Evolutionary conservation across 2,888 invertebrate genomes (phyloP).

Genomic region (Noctua pronuba): DNA sequence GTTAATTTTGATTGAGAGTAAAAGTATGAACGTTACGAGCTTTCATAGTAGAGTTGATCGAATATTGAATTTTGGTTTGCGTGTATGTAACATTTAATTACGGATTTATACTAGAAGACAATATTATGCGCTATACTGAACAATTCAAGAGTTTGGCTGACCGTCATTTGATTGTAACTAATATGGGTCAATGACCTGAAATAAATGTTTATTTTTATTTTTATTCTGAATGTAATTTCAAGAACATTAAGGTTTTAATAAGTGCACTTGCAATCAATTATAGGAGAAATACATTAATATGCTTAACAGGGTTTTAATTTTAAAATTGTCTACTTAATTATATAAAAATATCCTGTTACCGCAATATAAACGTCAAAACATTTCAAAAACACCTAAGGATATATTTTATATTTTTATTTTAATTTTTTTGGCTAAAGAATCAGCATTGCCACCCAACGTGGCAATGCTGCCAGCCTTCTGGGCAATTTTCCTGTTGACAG

Average conservation of each 20-base stretch:
- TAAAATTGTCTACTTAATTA: too few species aligned
- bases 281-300: background rate
- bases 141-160: background rate
- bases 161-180: too few species aligned
- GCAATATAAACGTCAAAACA: conserved; percentile 25
- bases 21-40: background rate
- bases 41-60: background rate
- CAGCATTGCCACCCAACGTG: too few species aligned
- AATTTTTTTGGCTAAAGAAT: too few species aligned
- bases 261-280: background rate
- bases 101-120: background rate
- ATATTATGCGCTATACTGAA: background rate
- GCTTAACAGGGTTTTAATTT: background rate
- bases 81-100: background rate
- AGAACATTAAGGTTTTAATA: background rate
- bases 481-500: too few species aligned
- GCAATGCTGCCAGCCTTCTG: too few species aligned
- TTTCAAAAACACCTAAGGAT: conserved; percentile 38
- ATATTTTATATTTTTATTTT: too few species aligned
- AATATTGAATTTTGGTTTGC: background rate
- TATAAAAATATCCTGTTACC: background rate
- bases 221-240: background rate
- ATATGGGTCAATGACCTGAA: too few species aligned
- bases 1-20: conserved; percentile 31
- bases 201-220: too few species aligned